Conservation (phyloP, 2,113 vertebrate species). For the Chamaea fasciata region DNA sequence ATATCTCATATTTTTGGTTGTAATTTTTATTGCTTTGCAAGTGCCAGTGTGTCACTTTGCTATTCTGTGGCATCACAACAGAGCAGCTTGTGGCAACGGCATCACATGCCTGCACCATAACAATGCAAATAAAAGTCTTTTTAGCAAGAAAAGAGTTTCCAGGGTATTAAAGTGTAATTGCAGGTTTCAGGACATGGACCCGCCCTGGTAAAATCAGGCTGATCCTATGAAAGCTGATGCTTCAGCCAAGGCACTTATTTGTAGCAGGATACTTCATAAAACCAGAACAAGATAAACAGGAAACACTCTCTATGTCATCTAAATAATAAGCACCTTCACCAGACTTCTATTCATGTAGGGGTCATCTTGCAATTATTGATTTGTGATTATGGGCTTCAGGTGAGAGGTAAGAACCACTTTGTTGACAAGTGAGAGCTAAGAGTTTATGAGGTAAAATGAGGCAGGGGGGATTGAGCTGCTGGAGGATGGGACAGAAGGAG, state of each 20-base stretch:
- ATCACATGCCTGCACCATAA: background rate
- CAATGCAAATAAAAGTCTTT: background rate
- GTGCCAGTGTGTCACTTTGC: background rate
- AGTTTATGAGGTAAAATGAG: background rate
- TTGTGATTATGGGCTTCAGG: background rate
- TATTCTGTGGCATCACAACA: background rate
- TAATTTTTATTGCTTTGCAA: background rate
- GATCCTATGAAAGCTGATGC: background rate
- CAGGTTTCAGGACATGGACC: background rate
- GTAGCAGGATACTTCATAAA: background rate
- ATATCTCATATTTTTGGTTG: background rate
- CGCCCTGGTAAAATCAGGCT: background rate
- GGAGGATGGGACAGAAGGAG: background rate
- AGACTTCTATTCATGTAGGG: background rate
- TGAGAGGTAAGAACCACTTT: background rate
- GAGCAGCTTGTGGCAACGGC: background rate
- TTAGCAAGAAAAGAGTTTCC: background rate
- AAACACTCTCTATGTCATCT: slow-evolving; percentile 30
- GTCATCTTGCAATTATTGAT: background rate
- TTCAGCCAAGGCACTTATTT: background rate
- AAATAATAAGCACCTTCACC: slow-evolving; percentile 32
- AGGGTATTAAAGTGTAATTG: background rate
- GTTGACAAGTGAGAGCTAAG: background rate
- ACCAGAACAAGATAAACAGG: slow-evolving; percentile 40
- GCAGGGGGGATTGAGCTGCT: background rate